A percentile compares a stretch with the other conserved stretches of the same genome.
Evolutionary conservation across 2,113 vertebrate species (phyloP).

Genomic region (Phoenicopterus ruber): DNA sequence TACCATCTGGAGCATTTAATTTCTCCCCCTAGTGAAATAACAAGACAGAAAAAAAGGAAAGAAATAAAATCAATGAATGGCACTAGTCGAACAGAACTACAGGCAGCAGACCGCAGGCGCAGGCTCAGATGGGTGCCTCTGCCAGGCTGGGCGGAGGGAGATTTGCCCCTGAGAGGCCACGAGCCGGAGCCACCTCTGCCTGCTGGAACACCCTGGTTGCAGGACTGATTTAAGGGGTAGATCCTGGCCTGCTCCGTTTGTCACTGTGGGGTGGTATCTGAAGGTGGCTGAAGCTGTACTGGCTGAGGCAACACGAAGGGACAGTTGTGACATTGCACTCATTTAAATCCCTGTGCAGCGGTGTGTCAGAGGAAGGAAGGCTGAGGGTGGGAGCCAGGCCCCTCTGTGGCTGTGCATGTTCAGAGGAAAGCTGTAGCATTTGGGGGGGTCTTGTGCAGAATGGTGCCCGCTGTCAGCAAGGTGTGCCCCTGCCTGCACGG

Average conservation of each 20-base stretch:
- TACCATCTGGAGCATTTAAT: conserved; percentile 2
- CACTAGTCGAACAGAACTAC: neutral
- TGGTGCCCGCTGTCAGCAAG: rapidly evolving
- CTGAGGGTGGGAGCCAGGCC: neutral
- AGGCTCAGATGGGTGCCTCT: neutral
- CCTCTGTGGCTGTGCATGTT: rapidly evolving
- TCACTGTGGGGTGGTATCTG: neutral
- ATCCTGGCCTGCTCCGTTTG: neutral
- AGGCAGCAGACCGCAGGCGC: neutral
- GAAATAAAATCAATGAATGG: neutral
- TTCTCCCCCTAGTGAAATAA: neutral
- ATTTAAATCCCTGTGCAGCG: rapidly evolving
- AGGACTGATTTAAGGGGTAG: no score
- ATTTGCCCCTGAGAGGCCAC: neutral
- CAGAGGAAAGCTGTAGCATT: neutral
- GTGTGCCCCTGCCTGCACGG: neutral
- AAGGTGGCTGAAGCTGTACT: neutral
- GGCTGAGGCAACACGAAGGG: neutral
- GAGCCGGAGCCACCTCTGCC: neutral
- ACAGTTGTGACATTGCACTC: neutral
- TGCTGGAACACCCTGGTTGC: rapidly evolving
- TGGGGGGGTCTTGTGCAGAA: neutral
- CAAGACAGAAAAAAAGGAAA: neutral
- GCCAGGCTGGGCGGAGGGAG: neutral
- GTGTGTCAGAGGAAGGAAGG: no score